These are phyloP conservation scores for Scaptomyza polygonia DNA, from an alignment of 2,888 invertebrate genomes.

Conservation along the genomic window DNA sequence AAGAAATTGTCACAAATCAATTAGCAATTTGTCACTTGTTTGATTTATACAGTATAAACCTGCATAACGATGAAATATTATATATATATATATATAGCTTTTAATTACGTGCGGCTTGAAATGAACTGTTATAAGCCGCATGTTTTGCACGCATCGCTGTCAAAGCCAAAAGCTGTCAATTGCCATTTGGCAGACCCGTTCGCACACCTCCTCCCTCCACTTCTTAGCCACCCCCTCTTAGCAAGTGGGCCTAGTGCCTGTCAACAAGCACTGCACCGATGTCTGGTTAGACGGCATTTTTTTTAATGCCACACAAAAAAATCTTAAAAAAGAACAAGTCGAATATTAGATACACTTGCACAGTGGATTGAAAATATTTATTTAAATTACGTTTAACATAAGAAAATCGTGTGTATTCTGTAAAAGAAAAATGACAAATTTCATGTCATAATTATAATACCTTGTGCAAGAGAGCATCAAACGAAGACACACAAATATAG, in stretches of 20 bases:
- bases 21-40: slow-evolving; percentile 51
- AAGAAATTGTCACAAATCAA: slow-evolving; percentile 53
- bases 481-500: slow-evolving; percentile 35
- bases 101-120: slow-evolving; percentile 62
- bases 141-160: slow-evolving; percentile 62
- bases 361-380: too few relatives aligned
- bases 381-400: too few relatives aligned
- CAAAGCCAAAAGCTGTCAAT: slow-evolving; percentile 54
- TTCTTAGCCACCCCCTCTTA: slow-evolving; percentile 10
- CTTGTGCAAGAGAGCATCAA: background rate
- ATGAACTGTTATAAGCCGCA: slow-evolving; percentile 73
- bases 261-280: slow-evolving; percentile 37
- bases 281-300: slow-evolving; percentile 76
- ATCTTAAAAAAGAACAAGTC: background rate
- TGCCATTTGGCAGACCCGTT: slow-evolving; percentile 58
- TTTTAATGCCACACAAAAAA: slow-evolving; percentile 36
- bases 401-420: background rate
- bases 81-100: slow-evolving; percentile 32
- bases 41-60: slow-evolving; percentile 60
- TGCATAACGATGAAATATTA: slow-evolving; percentile 7
- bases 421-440: background rate
- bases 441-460: background rate
- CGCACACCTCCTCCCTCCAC: slow-evolving; percentile 45
- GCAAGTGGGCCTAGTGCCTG: slow-evolving; percentile 36
- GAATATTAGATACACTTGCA: background rate